These are phyloP conservation scores for Apodemia mormo DNA, from an alignment of 2,888 invertebrate species.

Conservation along the genomic window DNA sequence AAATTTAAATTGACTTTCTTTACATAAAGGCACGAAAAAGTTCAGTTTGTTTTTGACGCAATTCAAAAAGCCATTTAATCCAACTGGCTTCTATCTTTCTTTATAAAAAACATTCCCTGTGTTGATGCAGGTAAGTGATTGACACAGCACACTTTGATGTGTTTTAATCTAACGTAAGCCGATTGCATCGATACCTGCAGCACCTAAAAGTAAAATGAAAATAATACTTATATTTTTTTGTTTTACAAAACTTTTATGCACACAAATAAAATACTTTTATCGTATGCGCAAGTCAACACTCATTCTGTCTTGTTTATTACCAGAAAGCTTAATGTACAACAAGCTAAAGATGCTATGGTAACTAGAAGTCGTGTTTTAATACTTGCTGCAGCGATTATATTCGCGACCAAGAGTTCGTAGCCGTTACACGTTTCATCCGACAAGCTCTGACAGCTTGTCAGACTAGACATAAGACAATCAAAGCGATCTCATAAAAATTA, in stretches of 20 bases:
- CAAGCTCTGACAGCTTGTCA: no score
- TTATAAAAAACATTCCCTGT: neutral
- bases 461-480: no score
- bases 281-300: no score
- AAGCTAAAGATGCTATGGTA: no score
- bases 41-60: neutral
- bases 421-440: no score
- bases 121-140: neutral
- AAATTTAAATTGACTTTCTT: neutral
- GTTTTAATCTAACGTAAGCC: slow-evolving; percentile 24
- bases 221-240: neutral
- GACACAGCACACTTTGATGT: slow-evolving; percentile 20
- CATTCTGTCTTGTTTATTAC: no score
- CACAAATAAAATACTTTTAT: neutral
- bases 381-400: no score
- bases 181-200: slow-evolving; percentile 22
- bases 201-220: slow-evolving; percentile 21
- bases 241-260: neutral
- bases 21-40: neutral
- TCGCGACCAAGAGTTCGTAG: no score
- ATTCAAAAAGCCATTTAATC: neutral
- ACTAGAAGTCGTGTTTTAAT: no score
- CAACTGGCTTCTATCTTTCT: neutral
- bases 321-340: no score
- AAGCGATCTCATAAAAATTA: no score